Percentiles rank a stretch among this genome's conserved stretches.
Conservation (phyloP, 2,888 invertebrate genomes). For the Flabesymbios commensalis region DNA sequence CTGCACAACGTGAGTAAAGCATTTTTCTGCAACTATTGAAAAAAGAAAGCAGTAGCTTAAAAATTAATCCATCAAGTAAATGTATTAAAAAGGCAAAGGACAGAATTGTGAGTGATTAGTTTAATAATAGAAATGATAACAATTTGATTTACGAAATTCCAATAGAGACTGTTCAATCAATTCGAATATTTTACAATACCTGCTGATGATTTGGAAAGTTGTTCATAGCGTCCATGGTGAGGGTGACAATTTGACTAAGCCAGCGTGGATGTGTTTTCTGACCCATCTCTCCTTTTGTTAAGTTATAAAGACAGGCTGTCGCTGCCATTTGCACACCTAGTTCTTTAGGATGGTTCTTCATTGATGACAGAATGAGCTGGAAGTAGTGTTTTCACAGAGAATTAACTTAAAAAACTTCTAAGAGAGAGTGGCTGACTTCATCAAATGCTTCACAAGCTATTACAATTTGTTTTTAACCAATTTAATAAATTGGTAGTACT, state of each 20-base stretch:
- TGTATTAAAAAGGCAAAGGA: too few relatives aligned
- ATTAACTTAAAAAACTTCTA: not conserved
- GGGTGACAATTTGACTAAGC: slow-evolving; percentile 69
- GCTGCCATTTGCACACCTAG: slow-evolving; percentile 76
- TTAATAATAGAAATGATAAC: too few relatives aligned
- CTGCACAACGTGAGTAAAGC: slow-evolving; percentile 75
- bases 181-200: too few relatives aligned
- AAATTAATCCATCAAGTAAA: too few relatives aligned
- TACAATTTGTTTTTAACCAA: too few relatives aligned
- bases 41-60: too few relatives aligned
- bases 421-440: too few relatives aligned
- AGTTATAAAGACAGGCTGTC: slow-evolving; percentile 76
- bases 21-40: slow-evolving; percentile 72
- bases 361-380: slow-evolving; percentile 59
- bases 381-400: slow-evolving; percentile 14
- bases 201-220: slow-evolving; percentile 71
- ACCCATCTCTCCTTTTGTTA: slow-evolving; percentile 71
- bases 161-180: too few relatives aligned
- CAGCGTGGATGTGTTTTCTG: slow-evolving; percentile 70
- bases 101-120: too few relatives aligned
- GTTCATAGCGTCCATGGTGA: slow-evolving; percentile 73
- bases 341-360: slow-evolving; percentile 58
- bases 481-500: too few relatives aligned
- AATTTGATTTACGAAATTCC: too few relatives aligned
- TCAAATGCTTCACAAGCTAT: too few relatives aligned